These are phyloP conservation scores for Nerophis ophidion DNA, from an alignment of 2,113 vertebrate species.

Conservation along the genomic window DNA sequence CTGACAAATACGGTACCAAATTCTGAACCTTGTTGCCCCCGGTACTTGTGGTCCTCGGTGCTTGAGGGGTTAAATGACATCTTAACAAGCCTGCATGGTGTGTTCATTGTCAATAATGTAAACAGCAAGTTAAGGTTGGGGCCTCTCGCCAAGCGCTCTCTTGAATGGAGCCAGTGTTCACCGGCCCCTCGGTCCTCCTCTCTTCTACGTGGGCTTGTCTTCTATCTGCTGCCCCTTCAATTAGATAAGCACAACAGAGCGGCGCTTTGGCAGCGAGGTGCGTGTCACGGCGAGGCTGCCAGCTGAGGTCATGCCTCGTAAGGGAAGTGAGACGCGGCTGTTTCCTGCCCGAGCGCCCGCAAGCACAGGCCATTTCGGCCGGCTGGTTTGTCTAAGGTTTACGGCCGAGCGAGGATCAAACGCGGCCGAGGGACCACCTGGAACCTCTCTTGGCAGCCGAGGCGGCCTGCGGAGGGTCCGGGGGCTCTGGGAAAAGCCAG, in stretches of 20 bases:
- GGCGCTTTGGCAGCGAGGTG: slow-evolving; percentile 55
- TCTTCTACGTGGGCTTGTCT: slow-evolving; percentile 39
- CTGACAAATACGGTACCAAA: too few relatives aligned
- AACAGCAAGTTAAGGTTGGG: slow-evolving; percentile 38
- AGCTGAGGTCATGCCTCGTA: slow-evolving; percentile 62
- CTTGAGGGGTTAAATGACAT: neutral
- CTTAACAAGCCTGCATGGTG: too few relatives aligned
- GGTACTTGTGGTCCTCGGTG: too few relatives aligned
- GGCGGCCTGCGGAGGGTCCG: slow-evolving; percentile 38
- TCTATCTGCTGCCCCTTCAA: slow-evolving; percentile 71
- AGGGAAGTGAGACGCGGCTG: slow-evolving; percentile 61
- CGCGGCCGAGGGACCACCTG: slow-evolving; percentile 55
- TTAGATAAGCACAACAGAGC: slow-evolving; percentile 68
- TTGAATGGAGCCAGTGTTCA: slow-evolving; percentile 59
- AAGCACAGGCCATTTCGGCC: slow-evolving; percentile 58
- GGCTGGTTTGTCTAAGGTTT: slow-evolving; percentile 49
- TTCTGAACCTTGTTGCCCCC: slow-evolving; percentile 2
- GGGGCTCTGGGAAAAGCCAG: slow-evolving; percentile 51
- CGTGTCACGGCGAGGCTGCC: slow-evolving; percentile 47
- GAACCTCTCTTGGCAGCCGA: slow-evolving; percentile 52
- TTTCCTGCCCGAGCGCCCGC: slow-evolving; percentile 50
- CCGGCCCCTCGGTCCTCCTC: slow-evolving; percentile 40
- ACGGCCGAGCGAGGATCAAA: slow-evolving; percentile 57
- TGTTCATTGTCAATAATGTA: slow-evolving; percentile 12
- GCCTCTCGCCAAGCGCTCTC: slow-evolving; percentile 36